Conservation (phyloP, 64 coral and sea anemone species). For the Porites lutea region DNA sequence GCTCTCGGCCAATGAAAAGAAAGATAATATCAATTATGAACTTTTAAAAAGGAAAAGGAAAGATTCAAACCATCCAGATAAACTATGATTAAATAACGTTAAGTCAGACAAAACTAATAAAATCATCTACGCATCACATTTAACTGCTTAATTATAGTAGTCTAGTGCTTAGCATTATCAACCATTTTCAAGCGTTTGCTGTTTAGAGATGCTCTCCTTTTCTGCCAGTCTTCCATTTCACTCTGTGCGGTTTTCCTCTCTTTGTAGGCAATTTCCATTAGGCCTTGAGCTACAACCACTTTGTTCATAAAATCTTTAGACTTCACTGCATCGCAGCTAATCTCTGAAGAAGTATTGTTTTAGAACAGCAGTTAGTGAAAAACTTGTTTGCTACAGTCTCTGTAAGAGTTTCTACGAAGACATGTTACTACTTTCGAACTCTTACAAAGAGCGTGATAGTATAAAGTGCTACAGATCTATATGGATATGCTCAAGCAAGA, state of each 20-base stretch:
- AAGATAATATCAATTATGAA: background rate
- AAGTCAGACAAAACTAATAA: constrained; percentile 46
- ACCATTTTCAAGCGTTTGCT: constrained; percentile 61
- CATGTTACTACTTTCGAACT: too few species aligned
- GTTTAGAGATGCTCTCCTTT: background rate
- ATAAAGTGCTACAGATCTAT: too few species aligned
- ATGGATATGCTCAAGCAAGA: too few species aligned
- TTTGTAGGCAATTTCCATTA: constrained; percentile 61
- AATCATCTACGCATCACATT: constrained; percentile 25
- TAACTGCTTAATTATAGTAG: constrained; percentile 51
- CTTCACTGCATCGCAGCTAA: constrained; percentile 43
- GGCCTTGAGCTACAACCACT: constrained; percentile 66
- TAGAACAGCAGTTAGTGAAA: too few species aligned
- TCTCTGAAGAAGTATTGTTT: too few species aligned
- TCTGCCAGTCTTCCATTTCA: constrained; percentile 68
- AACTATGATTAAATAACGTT: constrained; percentile 2
- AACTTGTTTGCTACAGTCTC: too few species aligned
- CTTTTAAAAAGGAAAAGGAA: too few species aligned
- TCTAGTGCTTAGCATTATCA: constrained; percentile 63
- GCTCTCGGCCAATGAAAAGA: too few species aligned
- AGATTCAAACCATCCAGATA: constrained; percentile 50
- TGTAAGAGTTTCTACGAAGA: too few species aligned
- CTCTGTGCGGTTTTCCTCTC: constrained; percentile 64
- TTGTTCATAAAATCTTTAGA: constrained; percentile 57
- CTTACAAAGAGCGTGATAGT: too few species aligned